These are phyloP conservation scores for Leptogaster cylindrica DNA, from an alignment of 2,888 invertebrate genomes.

Conservation along the genomic window DNA sequence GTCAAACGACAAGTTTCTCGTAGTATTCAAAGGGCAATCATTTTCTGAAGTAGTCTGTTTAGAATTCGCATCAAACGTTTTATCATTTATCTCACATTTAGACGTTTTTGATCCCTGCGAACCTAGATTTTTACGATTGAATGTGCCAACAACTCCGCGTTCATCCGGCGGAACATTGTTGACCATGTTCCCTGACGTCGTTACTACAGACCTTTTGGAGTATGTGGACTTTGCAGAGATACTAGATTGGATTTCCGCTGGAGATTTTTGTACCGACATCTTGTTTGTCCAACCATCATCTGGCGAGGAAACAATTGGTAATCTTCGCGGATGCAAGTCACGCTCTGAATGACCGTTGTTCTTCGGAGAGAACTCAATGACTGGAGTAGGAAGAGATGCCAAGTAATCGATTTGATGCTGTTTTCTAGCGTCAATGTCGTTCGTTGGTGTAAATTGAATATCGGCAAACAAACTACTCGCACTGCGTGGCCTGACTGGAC, in stretches of 20 bases:
- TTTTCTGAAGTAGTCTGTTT: background rate
- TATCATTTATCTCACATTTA: conserved; percentile 51
- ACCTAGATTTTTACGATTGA: background rate
- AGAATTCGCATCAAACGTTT: conserved; percentile 56
- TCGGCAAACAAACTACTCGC: conserved; percentile 56
- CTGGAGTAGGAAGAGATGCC: conserved; percentile 57
- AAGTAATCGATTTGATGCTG: conserved; percentile 53
- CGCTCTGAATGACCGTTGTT: background rate
- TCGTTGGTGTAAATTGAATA: conserved; percentile 58
- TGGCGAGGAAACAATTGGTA: conserved; percentile 10
- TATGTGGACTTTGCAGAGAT: too few relatives aligned
- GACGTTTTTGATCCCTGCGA: too few relatives aligned
- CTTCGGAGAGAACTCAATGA: conserved; percentile 8
- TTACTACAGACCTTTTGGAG: too few relatives aligned
- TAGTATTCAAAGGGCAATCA: conserved; percentile 42
- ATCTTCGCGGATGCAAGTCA: background rate
- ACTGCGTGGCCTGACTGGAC: conserved; percentile 61
- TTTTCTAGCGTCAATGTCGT: conserved; percentile 44
- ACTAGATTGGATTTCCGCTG: too few relatives aligned
- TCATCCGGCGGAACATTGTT: too few relatives aligned
- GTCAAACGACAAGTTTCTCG: conserved; percentile 53
- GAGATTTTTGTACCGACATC: too few relatives aligned
- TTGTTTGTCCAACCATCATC: too few relatives aligned
- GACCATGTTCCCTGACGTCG: background rate
- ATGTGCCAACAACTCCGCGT: too few relatives aligned